Conservation (phyloP, 1,140 invertebrate genomes). For the Penaeus vannamei region DNA sequence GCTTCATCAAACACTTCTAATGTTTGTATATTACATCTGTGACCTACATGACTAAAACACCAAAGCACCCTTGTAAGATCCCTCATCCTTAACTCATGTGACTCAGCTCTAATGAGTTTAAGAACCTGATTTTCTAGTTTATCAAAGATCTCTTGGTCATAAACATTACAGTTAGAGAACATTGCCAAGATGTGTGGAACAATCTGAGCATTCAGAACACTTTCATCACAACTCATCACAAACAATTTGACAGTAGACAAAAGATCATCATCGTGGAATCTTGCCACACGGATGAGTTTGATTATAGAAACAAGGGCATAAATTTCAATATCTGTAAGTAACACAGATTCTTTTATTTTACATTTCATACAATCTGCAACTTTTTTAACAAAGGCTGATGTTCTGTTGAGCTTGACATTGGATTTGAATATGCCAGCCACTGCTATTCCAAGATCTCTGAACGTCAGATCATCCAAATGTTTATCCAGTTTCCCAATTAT, state of each 20-base stretch:
- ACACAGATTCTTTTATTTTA: not conserved
- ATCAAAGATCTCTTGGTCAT: constrained; percentile 32
- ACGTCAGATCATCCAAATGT: constrained; percentile 36
- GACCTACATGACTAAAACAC: constrained; percentile 51
- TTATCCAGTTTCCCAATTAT: constrained; percentile 20
- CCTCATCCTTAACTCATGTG: constrained; percentile 13
- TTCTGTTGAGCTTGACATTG: constrained; percentile 35
- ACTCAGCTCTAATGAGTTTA: constrained; percentile 2
- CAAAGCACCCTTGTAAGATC: constrained; percentile 42
- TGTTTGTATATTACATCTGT: not conserved
- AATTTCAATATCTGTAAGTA: constrained; percentile 30
- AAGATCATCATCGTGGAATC: not conserved
- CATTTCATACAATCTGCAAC: constrained; percentile 6
- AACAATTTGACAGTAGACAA: constrained; percentile 36
- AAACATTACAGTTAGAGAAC: constrained; percentile 38
- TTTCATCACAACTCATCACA: constrained; percentile 31
- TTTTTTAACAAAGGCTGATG: constrained; percentile 30
- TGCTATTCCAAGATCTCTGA: constrained; percentile 51
- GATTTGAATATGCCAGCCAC: constrained; percentile 35
- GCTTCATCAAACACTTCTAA: constrained; percentile 27
- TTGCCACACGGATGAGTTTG: constrained; percentile 41
- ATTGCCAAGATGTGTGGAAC: constrained; percentile 47
- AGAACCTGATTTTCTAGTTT: constrained; percentile 12
- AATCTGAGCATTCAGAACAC: constrained; percentile 24
- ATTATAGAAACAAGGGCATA: constrained; percentile 48